Conservation (phyloP, 2,797 vertebrate species). For the Enteromius afrohamiltoni region DNA sequence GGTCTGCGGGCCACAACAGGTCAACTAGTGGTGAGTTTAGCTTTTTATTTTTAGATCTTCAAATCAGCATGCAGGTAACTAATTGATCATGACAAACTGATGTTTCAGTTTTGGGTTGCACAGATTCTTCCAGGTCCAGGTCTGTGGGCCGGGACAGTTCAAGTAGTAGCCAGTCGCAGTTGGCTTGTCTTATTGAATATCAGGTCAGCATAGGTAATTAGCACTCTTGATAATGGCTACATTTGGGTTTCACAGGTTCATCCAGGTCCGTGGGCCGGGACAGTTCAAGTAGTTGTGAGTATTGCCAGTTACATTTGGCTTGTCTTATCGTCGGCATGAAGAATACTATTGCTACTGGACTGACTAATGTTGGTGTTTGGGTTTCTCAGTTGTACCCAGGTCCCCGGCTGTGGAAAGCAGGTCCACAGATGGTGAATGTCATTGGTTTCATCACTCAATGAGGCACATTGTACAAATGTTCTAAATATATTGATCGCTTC, state of each 20-base stretch:
- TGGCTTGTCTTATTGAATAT: constrained; percentile 15
- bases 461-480: constrained; percentile 9
- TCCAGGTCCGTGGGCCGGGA: neutral
- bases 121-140: neutral
- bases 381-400: constrained; percentile 11
- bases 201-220: constrained; percentile 1
- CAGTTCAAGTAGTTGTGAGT: constrained; percentile 10
- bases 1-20: neutral
- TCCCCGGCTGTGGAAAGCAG: constrained; percentile 3
- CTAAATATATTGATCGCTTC: constrained; percentile 6
- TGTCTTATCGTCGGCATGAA: constrained; percentile 10
- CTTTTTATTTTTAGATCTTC: neutral
- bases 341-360: constrained; percentile 14
- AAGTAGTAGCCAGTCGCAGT: constrained; percentile 11
- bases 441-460: constrained; percentile 16
- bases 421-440: constrained; percentile 12
- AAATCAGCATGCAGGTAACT: constrained; percentile 8
- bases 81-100: constrained; percentile 8
- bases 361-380: constrained; percentile 4
- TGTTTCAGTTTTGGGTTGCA: neutral
- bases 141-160: neutral
- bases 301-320: constrained; percentile 19
- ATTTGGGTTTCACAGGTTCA: neutral
- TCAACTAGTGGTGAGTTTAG: constrained; percentile 1
- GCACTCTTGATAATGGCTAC: neutral